Conservation (phyloP, 2,113 vertebrate species). For the Oceanodroma tethys region DNA sequence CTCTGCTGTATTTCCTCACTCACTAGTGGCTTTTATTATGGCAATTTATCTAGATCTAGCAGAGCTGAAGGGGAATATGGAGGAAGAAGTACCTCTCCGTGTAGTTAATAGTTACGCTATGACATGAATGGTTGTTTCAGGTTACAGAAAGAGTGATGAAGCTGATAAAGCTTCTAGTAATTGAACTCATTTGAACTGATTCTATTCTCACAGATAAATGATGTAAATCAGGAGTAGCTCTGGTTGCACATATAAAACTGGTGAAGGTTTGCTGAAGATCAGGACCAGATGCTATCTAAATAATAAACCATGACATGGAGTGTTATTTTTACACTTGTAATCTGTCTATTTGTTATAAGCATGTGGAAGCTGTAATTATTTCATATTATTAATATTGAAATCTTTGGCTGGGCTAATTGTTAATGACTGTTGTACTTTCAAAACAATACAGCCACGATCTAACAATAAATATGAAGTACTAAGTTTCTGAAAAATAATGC, state of each 20-base stretch:
- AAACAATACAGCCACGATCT: neutral
- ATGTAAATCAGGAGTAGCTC: neutral
- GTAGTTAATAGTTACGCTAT: neutral
- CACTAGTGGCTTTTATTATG: neutral
- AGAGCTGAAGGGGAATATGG: neutral
- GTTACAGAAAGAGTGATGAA: slow-evolving; percentile 12
- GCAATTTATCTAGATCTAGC: slow-evolving; percentile 11
- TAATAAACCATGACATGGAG: neutral
- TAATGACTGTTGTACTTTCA: neutral
- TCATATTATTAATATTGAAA: neutral
- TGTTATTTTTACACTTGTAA: neutral
- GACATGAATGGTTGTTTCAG: neutral
- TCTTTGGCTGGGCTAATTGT: neutral
- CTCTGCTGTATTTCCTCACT: neutral
- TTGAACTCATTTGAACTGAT: neutral
- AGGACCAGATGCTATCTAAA: neutral
- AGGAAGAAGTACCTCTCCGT: neutral
- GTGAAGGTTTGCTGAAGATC: neutral
- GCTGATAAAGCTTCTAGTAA: neutral
- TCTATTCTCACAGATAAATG: neutral
- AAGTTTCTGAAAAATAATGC: neutral
- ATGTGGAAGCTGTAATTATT: neutral
- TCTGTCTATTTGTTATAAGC: neutral
- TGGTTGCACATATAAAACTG: neutral
- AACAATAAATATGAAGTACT: neutral